Evolutionary conservation across 2,888 invertebrate species (phyloP).

Genomic region (Caenorhabditis sp.): DNA sequence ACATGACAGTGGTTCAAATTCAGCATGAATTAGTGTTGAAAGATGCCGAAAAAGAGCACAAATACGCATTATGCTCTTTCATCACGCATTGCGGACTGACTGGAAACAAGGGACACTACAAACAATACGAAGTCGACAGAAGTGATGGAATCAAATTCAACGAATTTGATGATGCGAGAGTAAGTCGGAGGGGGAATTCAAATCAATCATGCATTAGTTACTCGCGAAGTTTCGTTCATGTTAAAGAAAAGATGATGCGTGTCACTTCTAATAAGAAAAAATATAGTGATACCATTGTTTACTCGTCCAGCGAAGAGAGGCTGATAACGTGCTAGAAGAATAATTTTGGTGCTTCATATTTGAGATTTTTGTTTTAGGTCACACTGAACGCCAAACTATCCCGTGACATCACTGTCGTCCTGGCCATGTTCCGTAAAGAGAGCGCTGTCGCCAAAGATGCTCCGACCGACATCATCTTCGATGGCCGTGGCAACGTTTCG

Average conservation of each 20-base stretch:
- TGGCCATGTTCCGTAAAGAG: slow-evolving; percentile 42
- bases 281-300: too few species aligned
- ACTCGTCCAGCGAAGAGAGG: too few species aligned
- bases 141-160: slow-evolving; percentile 5
- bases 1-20: slow-evolving; percentile 21
- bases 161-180: slow-evolving; percentile 31
- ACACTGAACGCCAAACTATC: slow-evolving; percentile 1
- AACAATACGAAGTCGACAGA: slow-evolving; percentile 28
- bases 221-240: too few species aligned
- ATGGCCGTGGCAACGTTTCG: slow-evolving; percentile 40
- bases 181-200: slow-evolving; percentile 3
- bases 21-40: slow-evolving; percentile 4
- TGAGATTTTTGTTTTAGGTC: slow-evolving; percentile 21
- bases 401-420: slow-evolving; percentile 20
- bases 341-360: too few species aligned
- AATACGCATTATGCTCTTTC: slow-evolving; percentile 25
- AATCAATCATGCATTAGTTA: too few species aligned
- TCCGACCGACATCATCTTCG: slow-evolving; percentile 34
- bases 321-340: too few species aligned
- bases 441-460: slow-evolving; percentile 30
- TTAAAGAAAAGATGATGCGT: too few species aligned
- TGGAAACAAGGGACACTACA: slow-evolving; percentile 31
- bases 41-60: neutral
- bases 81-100: slow-evolving; percentile 9
- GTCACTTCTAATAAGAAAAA: too few species aligned